These are phyloP conservation scores for Theocolax elegans DNA, from an alignment of 1,140 invertebrate species.

Conservation along the genomic window DNA sequence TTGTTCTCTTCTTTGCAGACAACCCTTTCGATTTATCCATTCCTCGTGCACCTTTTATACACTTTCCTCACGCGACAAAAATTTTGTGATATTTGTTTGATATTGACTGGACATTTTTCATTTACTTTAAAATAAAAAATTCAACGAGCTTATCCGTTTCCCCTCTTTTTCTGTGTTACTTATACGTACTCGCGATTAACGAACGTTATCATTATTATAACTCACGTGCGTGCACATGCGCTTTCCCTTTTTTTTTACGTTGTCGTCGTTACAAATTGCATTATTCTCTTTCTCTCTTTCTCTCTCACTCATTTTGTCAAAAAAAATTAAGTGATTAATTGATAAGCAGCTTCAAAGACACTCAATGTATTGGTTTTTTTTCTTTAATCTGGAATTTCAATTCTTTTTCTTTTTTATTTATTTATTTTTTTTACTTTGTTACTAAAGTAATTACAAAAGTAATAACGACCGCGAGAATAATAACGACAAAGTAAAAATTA, in stretches of 20 bases:
- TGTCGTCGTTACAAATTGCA: not conserved
- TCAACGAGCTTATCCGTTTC: no score
- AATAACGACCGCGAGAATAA: constrained; percentile 44
- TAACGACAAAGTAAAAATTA: constrained; percentile 45
- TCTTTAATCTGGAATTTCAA: constrained; percentile 42
- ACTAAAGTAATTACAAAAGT: constrained; percentile 48
- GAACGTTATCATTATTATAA: not conserved
- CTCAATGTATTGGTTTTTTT: constrained; percentile 36
- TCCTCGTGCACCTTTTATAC: not conserved
- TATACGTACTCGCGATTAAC: no score
- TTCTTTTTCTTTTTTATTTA: no score
- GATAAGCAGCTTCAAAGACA: constrained; percentile 31
- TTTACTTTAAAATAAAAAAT: no score
- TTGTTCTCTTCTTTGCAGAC: not conserved
- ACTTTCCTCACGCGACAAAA: not conserved
- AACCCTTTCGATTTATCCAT: not conserved
- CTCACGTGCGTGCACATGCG: not conserved
- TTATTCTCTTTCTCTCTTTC: constrained; percentile 9
- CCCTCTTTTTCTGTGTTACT: not conserved
- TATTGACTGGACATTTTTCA: no score
- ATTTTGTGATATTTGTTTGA: no score
- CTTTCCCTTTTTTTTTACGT: no score
- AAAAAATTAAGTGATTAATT: not conserved
- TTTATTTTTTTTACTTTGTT: constrained; percentile 46
- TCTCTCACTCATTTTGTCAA: constrained; percentile 17